A percentile compares a stretch with the other conserved stretches of the same genome.
Conservation (phyloP, 2,888 invertebrate species). For the Trissonchulus sp. region DNA sequence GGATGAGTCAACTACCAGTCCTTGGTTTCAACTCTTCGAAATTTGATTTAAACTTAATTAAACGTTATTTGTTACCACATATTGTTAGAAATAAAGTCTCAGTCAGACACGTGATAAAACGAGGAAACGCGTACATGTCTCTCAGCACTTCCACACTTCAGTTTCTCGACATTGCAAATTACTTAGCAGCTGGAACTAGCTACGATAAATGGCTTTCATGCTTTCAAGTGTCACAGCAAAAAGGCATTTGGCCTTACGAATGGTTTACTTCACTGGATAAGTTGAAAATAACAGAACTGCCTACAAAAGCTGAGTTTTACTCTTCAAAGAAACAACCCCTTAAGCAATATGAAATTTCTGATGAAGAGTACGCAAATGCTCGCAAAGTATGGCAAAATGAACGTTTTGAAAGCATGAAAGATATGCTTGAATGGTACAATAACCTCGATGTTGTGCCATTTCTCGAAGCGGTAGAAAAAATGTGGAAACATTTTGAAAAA, state of each 20-base stretch:
- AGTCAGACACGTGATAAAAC: background rate
- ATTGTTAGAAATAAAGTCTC: background rate
- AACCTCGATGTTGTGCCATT: conserved; percentile 32
- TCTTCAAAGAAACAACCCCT: background rate
- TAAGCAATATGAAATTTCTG: background rate
- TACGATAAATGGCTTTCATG: background rate
- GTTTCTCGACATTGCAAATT: conserved; percentile 18
- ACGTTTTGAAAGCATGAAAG: background rate
- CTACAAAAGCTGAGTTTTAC: conserved; percentile 23
- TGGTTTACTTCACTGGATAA: conserved; percentile 11
- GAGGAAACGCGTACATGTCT: background rate
- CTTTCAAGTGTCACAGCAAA: background rate
- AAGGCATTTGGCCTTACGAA: conserved; percentile 22
- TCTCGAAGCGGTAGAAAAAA: conserved; percentile 35
- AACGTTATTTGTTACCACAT: conserved; percentile 1
- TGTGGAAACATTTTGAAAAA: conserved; percentile 32
- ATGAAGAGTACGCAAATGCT: conserved; percentile 1
- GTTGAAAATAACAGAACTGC: background rate
- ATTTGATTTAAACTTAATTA: conserved; percentile 24
- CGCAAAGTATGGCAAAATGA: background rate
- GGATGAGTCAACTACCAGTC: background rate
- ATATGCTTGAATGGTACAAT: conserved; percentile 33
- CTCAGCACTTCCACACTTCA: background rate
- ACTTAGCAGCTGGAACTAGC: conserved; percentile 8
- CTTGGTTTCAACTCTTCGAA: conserved; percentile 22